phyloP scores from a whole-genome alignment of 35 echinoderm and acorn worm genomes.

The Strongylocentrotus purpuratus region DNA sequence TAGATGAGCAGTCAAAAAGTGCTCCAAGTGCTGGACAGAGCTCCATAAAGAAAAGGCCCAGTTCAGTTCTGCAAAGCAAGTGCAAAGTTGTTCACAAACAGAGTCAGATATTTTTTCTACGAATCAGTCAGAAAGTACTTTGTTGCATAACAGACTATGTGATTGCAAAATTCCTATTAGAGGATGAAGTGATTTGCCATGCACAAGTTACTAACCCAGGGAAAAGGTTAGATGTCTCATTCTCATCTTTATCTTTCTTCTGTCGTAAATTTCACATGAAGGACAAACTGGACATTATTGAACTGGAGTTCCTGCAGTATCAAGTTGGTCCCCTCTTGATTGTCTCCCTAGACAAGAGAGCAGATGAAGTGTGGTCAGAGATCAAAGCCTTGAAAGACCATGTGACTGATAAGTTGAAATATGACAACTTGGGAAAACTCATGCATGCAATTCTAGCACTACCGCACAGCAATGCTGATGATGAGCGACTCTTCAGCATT shows the following conservation, averaged over 20 bases:
- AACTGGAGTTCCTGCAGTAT: constrained; percentile 66
- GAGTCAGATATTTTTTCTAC: neutral
- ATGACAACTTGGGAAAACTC: constrained; percentile 42
- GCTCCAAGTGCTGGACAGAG: constrained; percentile 24
- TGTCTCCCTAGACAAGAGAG: constrained; percentile 46
- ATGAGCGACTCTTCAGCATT: constrained; percentile 41
- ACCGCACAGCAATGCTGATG: constrained; percentile 49
- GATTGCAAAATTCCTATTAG: constrained; percentile 45
- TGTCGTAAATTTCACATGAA: constrained; percentile 63
- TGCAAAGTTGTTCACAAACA: neutral
- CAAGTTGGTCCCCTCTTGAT: constrained; percentile 51
- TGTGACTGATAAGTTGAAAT: constrained; percentile 45
- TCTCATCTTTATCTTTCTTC: constrained; percentile 64
- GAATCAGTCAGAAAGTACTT: constrained; percentile 57
- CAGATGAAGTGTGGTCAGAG: constrained; percentile 51
- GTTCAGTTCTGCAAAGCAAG: neutral
- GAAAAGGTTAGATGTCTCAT: constrained; percentile 41
- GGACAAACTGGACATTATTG: constrained; percentile 58
- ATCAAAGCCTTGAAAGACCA: constrained; percentile 47
- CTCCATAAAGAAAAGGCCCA: neutral
- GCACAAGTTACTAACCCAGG: constrained; percentile 49
- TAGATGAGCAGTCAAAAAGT: neutral
- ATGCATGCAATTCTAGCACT: constrained; percentile 44
- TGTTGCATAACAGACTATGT: constrained; percentile 48
- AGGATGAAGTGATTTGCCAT: constrained; percentile 51